Evolutionary conservation across 2,797 vertebrate species (phyloP).

Genomic region (Manis javanica): DNA sequence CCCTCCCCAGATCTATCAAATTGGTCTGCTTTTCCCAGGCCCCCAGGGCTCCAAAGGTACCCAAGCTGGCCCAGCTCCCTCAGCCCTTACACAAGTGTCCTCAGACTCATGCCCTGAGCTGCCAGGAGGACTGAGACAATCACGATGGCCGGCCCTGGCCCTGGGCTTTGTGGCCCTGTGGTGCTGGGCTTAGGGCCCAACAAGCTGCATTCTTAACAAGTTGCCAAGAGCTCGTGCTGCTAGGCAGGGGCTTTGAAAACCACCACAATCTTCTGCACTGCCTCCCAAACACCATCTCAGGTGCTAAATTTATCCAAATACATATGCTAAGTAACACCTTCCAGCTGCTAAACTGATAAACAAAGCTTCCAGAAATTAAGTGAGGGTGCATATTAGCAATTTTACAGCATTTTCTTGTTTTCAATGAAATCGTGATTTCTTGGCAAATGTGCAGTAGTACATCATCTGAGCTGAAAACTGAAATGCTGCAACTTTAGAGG

Average conservation of each 20-base stretch:
- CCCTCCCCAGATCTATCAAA: not conserved
- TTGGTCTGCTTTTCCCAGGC: too few species aligned
- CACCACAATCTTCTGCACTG: rapidly evolving
- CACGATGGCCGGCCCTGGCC: rapidly evolving
- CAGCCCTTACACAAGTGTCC: rapidly evolving
- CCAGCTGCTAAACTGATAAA: rapidly evolving
- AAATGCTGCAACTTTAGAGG: not conserved
- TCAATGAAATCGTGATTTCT: not conserved
- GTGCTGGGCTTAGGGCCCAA: rapidly evolving
- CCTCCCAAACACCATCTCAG: not conserved
- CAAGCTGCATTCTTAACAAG: not conserved
- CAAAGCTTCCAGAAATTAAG: not conserved
- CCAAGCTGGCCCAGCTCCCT: rapidly evolving
- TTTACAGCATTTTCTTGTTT: not conserved
- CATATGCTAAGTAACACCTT: rapidly evolving
- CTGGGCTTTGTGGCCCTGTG: rapidly evolving
- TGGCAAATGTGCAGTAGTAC: not conserved
- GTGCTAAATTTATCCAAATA: rapidly evolving
- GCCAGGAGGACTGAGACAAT: too few species aligned
- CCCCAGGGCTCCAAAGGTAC: too few species aligned
- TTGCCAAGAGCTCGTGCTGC: rapidly evolving
- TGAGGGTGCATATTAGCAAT: rapidly evolving
- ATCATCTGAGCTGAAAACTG: not conserved
- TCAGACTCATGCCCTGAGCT: not conserved
- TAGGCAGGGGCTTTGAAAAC: rapidly evolving